phyloP scores from a whole-genome alignment of 1,140 invertebrate species.

The Laupala kohalensis region DNA sequence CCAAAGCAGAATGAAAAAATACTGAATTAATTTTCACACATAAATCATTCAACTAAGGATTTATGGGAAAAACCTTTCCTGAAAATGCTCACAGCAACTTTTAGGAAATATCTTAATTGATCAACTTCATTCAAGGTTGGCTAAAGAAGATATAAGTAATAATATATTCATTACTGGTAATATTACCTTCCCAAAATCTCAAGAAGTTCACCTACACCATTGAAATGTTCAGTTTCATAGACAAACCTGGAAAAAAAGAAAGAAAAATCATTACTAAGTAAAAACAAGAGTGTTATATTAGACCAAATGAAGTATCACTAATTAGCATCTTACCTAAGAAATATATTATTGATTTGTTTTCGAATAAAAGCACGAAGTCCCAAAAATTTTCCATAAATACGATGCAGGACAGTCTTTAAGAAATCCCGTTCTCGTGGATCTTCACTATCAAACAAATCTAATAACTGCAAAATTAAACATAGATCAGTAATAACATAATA shows the following conservation, averaged over 20 bases:
- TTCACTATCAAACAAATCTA: conserved; percentile 98
- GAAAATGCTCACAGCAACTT: no score
- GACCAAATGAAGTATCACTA: neutral
- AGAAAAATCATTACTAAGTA: conserved; percentile 7
- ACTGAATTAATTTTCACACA: no score
- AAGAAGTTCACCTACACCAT: conserved; percentile 94
- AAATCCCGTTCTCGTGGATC: conserved; percentile 98
- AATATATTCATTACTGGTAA: no score
- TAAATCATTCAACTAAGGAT: no score
- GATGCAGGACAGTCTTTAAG: conserved; percentile 95
- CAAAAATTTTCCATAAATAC: conserved; percentile 99
- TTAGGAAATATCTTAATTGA: no score
- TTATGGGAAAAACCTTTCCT: no score
- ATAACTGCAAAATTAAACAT: conserved; percentile 74
- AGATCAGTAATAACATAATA: no score
- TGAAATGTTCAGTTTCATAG: conserved; percentile 99
- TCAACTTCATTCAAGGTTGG: no score
- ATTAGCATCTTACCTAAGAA: conserved; percentile 46
- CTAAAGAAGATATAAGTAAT: no score
- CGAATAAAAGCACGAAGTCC: conserved; percentile 95
- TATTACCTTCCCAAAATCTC: conserved; percentile 86
- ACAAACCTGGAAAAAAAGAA: conserved; percentile 71
- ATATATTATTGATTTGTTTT: conserved; percentile 99
- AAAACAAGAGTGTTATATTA: neutral
- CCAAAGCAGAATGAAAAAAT: no score